A percentile compares a stretch with the other conserved stretches of the same genome.
These are phyloP conservation scores for Cerceris rybyensis DNA, from an alignment of 2,888 invertebrate species.

Conservation along the genomic window DNA sequence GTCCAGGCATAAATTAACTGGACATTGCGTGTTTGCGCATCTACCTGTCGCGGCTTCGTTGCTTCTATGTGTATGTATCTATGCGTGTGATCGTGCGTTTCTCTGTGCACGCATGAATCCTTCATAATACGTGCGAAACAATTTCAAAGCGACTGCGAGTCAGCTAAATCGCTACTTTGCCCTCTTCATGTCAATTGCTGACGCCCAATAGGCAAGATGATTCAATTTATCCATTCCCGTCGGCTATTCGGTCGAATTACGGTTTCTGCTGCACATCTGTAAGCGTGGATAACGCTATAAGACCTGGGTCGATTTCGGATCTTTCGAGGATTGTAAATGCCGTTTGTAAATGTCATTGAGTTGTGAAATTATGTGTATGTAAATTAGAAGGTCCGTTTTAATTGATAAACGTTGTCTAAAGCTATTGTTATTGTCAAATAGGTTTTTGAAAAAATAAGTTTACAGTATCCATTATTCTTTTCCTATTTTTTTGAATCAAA, in stretches of 20 bases:
- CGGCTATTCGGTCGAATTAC: slow-evolving; percentile 3
- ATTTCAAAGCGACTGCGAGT: slow-evolving; percentile 42
- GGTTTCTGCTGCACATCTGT: neutral
- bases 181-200: slow-evolving; percentile 39
- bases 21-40: slow-evolving; percentile 41
- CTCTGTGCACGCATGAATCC: slow-evolving; percentile 4
- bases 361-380: no score
- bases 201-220: slow-evolving; percentile 35
- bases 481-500: no score
- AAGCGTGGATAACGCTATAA: neutral
- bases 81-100: neutral
- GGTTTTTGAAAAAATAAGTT: no score
- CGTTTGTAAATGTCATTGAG: no score
- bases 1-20: slow-evolving; percentile 73
- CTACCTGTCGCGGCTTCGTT: neutral
- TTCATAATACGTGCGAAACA: slow-evolving; percentile 37
- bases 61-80: slow-evolving; percentile 6
- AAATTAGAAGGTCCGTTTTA: no score
- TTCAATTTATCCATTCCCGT: slow-evolving; percentile 28
- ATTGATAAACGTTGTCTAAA: no score
- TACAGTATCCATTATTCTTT: no score
- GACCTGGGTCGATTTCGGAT: no score
- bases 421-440: no score
- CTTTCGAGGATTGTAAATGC: no score
- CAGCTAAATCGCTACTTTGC: slow-evolving; percentile 42